Evolutionary conservation across 2,797 vertebrate species (phyloP).

Genomic region (Meda fulgida): DNA sequence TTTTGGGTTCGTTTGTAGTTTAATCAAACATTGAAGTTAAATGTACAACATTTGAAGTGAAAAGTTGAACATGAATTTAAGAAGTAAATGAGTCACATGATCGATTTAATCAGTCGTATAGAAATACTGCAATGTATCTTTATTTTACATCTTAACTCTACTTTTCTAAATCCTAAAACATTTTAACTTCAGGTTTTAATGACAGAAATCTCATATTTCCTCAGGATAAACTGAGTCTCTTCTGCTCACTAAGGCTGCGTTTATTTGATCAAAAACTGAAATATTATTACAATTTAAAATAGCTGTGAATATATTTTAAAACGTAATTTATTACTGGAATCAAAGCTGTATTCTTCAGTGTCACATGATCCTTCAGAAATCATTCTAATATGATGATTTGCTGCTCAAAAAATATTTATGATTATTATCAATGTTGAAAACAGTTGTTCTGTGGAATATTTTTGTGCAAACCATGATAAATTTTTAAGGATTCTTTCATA

Average conservation of each 20-base stretch:
- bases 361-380: slow-evolving; percentile 1
- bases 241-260: neutral
- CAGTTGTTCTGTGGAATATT: neutral
- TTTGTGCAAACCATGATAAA: neutral
- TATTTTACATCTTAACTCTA: neutral
- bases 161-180: neutral
- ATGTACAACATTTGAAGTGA: neutral
- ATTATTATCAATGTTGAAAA: neutral
- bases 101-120: neutral
- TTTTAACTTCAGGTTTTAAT: neutral
- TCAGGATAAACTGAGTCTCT: neutral
- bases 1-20: slow-evolving; percentile 8
- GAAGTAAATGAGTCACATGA: neutral
- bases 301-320: neutral
- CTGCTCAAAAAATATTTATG: too few relatives aligned
- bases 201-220: neutral
- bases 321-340: neutral
- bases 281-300: neutral
- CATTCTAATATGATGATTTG: neutral
- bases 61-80: neutral
- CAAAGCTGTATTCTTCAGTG: neutral
- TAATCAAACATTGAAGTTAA: neutral
- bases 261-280: neutral
- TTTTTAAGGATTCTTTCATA: neutral
- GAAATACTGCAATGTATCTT: neutral